Conservation (phyloP, 2,888 invertebrate species). For the Cephus spinipes region DNA sequence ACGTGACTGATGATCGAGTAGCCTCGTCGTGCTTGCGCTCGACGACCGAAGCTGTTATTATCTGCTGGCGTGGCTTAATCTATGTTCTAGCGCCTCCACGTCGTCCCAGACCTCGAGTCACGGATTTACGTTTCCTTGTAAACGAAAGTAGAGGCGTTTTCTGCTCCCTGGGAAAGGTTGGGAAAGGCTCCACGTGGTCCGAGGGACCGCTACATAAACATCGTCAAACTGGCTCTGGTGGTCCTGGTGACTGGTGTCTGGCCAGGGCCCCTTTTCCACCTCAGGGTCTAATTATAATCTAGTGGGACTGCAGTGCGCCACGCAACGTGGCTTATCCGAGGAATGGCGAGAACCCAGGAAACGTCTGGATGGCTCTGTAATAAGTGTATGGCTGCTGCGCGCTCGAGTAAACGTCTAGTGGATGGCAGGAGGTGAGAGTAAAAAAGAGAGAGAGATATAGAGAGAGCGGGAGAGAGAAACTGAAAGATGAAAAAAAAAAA, state of each 20-base stretch:
- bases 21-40: not conserved
- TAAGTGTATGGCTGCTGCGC: not conserved
- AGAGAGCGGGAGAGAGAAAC: slow-evolving; percentile 9
- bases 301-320: slow-evolving; percentile 33
- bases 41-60: not conserved
- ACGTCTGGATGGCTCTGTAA: not conserved
- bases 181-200: slow-evolving; percentile 37
- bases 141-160: slow-evolving; percentile 5
- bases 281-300: slow-evolving; percentile 35
- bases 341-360: slow-evolving; percentile 31
- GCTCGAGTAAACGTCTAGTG: not conserved
- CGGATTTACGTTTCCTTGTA: slow-evolving; percentile 29
- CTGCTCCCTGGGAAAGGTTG: slow-evolving; percentile 6
- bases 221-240: not conserved
- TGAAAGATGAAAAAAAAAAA: slow-evolving; percentile 3
- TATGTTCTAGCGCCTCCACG: not conserved
- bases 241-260: not conserved
- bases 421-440: slow-evolving; percentile 1
- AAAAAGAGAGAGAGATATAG: slow-evolving; percentile 1
- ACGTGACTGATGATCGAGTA: not conserved
- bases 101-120: slow-evolving; percentile 22
- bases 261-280: not conserved
- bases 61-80: not conserved
- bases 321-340: slow-evolving; percentile 26
- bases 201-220: slow-evolving; percentile 13